Evolutionary conservation across 2,113 vertebrate species (phyloP), one percentile per base, ranked within the genome.

Genomic region (Leucopsar rothschildi): DNA sequence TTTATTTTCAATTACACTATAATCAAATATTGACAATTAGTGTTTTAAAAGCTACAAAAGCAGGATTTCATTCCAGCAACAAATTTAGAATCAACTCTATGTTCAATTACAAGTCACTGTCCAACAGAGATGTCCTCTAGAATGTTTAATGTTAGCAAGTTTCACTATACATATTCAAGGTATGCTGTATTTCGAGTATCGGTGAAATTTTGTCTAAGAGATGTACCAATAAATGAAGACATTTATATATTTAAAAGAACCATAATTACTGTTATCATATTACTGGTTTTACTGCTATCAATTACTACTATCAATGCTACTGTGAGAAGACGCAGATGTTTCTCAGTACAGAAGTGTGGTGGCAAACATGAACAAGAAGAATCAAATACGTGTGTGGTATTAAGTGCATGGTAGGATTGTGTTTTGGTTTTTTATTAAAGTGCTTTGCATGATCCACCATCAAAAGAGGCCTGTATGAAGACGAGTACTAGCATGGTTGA

Each of bases 1-100:
- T 97, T 96, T 94, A 96, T 93, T 91, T 60, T 65, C 42, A 65
- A 42, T 82, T 83, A 84, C 75, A 90, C n/a, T 66, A 69, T 59
- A 50, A 92, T 72, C 11, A 33, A 77, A 25, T 57, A n/a, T 49
- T 93, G 71, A 40, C 70, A 82, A 76, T 61, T 79, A 72, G 0
- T 55, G 27, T 83, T 55, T 85, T 55, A 89, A 68, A 73, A 84
- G 50, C 59, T 71, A 93, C 1, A 3, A 76, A 82, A 88, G 22
- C 17, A 92, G 31, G 39, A 86, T 66, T 91, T 93, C 56, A 94
- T 82, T 12, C 12, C 42, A 70, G 77, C 60, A 78, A 63, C 52
- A 91, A 80, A 72, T 78, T 80, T 42, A 82, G 45, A 49, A 80
- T 81, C 44, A 79, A 71, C 28, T 83, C 39, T 55, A 44, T 40